Evolutionary conservation across 2,113 vertebrate genomes (phyloP).

Genomic region (Hippopotamus amphibius): DNA sequence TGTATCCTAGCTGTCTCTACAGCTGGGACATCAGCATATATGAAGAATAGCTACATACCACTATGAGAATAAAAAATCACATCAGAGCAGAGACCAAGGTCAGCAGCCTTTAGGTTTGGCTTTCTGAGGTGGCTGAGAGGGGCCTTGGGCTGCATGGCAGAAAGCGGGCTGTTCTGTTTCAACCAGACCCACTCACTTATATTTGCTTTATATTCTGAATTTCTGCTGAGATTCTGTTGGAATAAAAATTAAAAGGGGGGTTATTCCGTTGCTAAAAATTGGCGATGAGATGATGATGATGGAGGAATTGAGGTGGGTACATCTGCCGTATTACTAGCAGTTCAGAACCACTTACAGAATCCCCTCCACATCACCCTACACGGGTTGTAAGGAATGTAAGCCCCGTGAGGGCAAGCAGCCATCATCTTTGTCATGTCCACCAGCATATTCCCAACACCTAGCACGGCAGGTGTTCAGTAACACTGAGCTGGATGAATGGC

Average conservation of each 20-base stretch:
- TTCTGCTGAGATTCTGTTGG: constrained; percentile 2
- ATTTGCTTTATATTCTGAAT: background rate
- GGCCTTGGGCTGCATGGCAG: background rate
- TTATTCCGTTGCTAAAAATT: background rate
- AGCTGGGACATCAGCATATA: background rate
- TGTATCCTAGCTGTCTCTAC: background rate
- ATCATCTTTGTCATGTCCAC: background rate
- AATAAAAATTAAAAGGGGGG: background rate
- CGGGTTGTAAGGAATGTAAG: background rate
- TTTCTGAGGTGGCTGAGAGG: background rate
- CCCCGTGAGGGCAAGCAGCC: background rate
- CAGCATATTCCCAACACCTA: background rate
- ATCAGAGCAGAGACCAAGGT: background rate
- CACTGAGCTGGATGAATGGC: background rate
- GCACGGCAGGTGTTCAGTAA: background rate
- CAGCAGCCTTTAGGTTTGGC: background rate
- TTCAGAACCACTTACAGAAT: background rate
- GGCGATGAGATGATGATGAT: background rate
- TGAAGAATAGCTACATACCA: background rate
- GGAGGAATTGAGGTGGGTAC: background rate
- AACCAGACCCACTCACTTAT: background rate
- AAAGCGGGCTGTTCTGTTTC: background rate
- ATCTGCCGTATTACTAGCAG: background rate
- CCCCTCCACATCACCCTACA: background rate
- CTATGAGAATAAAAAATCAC: background rate